Conservation (phyloP, 2,888 invertebrate genomes). For the Drosophila pegasa region DNA sequence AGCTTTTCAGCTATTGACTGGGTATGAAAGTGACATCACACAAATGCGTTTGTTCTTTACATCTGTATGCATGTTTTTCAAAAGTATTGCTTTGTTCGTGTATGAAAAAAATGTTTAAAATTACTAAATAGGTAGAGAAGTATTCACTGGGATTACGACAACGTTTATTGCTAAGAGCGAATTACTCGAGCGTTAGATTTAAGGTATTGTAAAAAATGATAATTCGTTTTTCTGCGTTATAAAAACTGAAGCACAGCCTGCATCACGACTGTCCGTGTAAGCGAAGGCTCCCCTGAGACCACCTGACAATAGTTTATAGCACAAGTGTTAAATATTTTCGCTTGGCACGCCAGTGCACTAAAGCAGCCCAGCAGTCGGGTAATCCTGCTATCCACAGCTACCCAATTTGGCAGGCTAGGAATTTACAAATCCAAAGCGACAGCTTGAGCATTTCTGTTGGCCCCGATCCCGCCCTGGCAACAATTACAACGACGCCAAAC, state of each 20-base stretch:
- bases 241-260: constrained; percentile 58
- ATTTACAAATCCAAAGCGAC: constrained; percentile 55
- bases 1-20: background rate
- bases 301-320: constrained; percentile 77
- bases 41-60: too few species aligned
- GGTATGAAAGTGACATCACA: background rate
- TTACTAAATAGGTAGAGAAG: constrained; percentile 38
- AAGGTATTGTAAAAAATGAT: constrained; percentile 41
- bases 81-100: background rate
- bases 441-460: constrained; percentile 51
- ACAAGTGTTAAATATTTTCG: constrained; percentile 78
- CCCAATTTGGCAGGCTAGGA: constrained; percentile 29
- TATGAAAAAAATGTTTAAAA: constrained; percentile 46
- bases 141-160: constrained; percentile 20
- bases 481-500: constrained; percentile 71
- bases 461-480: constrained; percentile 39
- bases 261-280: constrained; percentile 36
- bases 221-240: constrained; percentile 25
- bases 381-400: constrained; percentile 7
- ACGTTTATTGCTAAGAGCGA: constrained; percentile 27
- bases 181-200: constrained; percentile 32
- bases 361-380: constrained; percentile 20
- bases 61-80: too few species aligned
- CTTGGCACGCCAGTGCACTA: constrained; percentile 70
- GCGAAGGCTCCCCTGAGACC: constrained; percentile 20